Conservation (phyloP, 2,797 vertebrate genomes). For the Periparus ater region DNA sequence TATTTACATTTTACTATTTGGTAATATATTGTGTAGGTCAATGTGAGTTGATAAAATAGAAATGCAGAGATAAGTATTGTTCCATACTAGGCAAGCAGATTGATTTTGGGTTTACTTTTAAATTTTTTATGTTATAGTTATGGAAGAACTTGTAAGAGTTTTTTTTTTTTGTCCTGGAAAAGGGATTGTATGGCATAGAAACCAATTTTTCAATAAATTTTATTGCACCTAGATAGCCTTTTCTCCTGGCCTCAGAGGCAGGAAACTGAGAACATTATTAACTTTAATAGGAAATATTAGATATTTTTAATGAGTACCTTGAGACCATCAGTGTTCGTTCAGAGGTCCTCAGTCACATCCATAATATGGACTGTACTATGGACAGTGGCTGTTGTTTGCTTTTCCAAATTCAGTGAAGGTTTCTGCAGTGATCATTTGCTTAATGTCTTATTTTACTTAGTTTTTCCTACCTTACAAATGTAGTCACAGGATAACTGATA, state of each 20-base stretch:
- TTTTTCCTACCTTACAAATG: background rate
- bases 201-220: background rate
- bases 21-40: background rate
- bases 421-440: background rate
- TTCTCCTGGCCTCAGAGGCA: background rate
- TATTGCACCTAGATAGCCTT: background rate
- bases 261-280: background rate
- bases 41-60: background rate
- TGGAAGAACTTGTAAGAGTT: background rate
- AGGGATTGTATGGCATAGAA: background rate
- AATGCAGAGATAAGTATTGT: background rate
- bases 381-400: background rate
- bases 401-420: background rate
- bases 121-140: background rate
- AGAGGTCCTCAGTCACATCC: background rate
- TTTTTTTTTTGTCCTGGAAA: background rate
- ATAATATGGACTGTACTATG: background rate
- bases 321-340: background rate
- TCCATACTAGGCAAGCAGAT: background rate
- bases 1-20: background rate
- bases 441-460: background rate
- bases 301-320: background rate
- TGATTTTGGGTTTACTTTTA: background rate
- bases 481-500: background rate
- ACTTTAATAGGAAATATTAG: background rate